Percentiles rank a stretch among this genome's conserved stretches.
Conservation (phyloP, 2,797 vertebrate species). For the Rostrhamus sociabilis region DNA sequence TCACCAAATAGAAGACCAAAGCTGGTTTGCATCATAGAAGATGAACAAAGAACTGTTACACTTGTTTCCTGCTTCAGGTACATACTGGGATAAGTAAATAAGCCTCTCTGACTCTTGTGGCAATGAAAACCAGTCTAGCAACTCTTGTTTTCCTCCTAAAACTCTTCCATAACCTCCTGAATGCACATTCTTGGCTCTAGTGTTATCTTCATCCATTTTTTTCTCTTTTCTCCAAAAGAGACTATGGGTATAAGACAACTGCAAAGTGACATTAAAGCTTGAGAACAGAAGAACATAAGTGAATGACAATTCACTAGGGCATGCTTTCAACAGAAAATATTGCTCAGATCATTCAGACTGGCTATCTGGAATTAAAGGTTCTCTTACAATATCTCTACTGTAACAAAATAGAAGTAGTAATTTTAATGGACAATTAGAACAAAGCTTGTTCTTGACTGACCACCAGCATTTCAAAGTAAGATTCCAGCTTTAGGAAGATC, state of each 20-base stretch:
- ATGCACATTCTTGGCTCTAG: background rate
- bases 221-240: background rate
- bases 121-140: background rate
- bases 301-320: background rate
- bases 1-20: background rate
- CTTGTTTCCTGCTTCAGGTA: background rate
- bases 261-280: background rate
- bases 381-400: background rate
- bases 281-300: background rate
- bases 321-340: background rate
- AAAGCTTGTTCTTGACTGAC: background rate
- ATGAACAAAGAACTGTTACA: background rate
- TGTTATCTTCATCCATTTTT: background rate
- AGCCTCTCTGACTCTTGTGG: background rate
- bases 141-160: background rate
- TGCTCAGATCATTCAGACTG: background rate
- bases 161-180: background rate
- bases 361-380: background rate
- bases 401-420: background rate
- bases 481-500: background rate
- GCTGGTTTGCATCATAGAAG: background rate
- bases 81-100: background rate
- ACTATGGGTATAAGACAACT: background rate
- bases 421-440: background rate
- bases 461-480: background rate